Evolutionary conservation across 1,140 invertebrate species (phyloP).

Genomic region (Aphelenchoides besseyi): DNA sequence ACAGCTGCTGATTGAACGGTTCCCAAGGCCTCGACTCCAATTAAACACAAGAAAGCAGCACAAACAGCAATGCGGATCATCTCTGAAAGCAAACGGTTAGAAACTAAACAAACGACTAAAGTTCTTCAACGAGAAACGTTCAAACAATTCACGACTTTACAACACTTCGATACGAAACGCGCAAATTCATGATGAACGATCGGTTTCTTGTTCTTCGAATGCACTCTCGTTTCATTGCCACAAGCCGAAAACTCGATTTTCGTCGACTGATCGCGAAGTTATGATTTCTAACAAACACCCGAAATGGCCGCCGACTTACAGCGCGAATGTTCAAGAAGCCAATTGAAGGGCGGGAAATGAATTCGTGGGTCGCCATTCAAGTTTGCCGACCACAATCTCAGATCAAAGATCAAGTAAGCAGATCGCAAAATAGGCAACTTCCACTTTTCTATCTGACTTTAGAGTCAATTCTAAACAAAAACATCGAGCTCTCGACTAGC

Average conservation of each 20-base stretch:
- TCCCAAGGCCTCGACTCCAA: background rate
- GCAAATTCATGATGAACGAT: background rate
- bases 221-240: background rate
- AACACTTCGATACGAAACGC: background rate
- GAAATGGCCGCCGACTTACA: background rate
- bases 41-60: background rate
- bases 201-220: background rate
- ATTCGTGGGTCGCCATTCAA: background rate
- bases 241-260: background rate
- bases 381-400: background rate
- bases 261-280: background rate
- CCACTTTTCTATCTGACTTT: background rate
- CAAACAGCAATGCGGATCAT: background rate
- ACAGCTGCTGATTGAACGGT: slow-evolving; percentile 3
- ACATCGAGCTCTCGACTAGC: background rate
- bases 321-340: background rate
- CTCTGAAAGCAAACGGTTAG: no score
- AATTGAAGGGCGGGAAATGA: background rate
- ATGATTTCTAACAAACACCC: background rate
- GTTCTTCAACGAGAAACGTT: background rate
- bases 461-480: background rate
- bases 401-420: background rate
- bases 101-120: background rate
- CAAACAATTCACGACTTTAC: background rate
- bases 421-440: background rate